Conservation (phyloP, 2,888 invertebrate species). For the Euzetes globulus region DNA sequence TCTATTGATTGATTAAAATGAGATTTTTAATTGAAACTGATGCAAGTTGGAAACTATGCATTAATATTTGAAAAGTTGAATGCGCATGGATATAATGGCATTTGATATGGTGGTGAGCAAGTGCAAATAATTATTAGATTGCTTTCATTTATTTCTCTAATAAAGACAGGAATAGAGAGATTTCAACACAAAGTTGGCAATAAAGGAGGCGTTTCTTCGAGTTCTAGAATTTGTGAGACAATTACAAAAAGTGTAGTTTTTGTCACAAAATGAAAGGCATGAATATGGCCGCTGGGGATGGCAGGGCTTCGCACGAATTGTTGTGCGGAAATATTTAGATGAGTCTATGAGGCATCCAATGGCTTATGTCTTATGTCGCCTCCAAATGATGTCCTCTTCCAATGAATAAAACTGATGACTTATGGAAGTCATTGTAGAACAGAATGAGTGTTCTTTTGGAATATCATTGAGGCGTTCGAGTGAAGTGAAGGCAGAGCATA, state of each 20-base stretch:
- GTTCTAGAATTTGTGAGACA: background rate
- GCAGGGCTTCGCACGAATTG: constrained; percentile 15
- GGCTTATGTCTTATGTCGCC: background rate
- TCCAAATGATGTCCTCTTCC: constrained; percentile 19
- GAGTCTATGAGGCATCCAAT: background rate
- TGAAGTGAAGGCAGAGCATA: constrained; percentile 4
- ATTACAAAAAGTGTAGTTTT: constrained; percentile 5
- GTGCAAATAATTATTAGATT: background rate
- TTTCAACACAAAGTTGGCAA: too few relatives aligned
- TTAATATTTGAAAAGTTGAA: too few relatives aligned
- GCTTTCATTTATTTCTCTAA: background rate
- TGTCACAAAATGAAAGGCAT: constrained; percentile 5
- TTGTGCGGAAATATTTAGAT: constrained; percentile 27
- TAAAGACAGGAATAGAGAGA: too few relatives aligned
- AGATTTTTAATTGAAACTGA: too few relatives aligned
- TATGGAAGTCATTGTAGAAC: constrained; percentile 25
- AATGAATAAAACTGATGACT: constrained; percentile 20
- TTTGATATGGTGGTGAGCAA: too few relatives aligned
- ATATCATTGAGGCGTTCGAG: constrained; percentile 21
- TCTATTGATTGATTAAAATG: too few relatives aligned
- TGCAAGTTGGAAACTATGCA: too few relatives aligned
- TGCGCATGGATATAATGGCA: too few relatives aligned
- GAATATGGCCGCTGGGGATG: constrained; percentile 1
- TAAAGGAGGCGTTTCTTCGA: background rate
- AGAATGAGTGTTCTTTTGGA: constrained; percentile 13